phyloP scores from a whole-genome alignment of 2,888 invertebrate species.

The Trichacis sp. region DNA sequence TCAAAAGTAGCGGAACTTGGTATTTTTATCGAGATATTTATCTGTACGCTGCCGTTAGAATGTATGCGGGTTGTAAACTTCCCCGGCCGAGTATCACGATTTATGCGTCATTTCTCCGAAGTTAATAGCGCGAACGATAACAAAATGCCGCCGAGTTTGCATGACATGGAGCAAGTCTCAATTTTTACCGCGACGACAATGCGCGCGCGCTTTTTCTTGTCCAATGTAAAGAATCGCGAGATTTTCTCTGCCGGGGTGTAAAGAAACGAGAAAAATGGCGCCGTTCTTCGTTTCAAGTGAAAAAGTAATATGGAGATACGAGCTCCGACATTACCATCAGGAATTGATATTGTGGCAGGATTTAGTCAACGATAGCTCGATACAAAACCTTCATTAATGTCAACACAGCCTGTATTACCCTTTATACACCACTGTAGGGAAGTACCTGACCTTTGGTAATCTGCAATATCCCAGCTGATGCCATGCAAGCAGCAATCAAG shows the following conservation, averaged over 20 bases:
- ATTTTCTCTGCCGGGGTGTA: not conserved
- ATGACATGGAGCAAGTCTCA: slow-evolving; percentile 35
- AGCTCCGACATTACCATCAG: not conserved
- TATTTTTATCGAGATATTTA: slow-evolving; percentile 38
- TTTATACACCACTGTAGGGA: not conserved
- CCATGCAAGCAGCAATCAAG: not conserved
- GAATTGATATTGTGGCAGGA: not conserved
- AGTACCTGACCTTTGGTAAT: slow-evolving; percentile 4
- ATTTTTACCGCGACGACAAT: slow-evolving; percentile 30
- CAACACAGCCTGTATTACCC: not conserved
- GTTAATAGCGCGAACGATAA: slow-evolving; percentile 39
- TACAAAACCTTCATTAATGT: slow-evolving; percentile 1
- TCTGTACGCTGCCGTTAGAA: slow-evolving; percentile 34
- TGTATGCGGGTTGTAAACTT: slow-evolving; percentile 34
- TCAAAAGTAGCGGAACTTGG: slow-evolving; percentile 34
- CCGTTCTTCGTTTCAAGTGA: not conserved
- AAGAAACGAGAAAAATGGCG: not conserved
- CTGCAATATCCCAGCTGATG: not conserved
- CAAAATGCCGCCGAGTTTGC: slow-evolving; percentile 35
- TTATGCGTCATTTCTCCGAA: slow-evolving; percentile 33
- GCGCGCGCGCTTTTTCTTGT: slow-evolving; percentile 24
- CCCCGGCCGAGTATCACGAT: slow-evolving; percentile 29
- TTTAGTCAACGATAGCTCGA: not conserved
- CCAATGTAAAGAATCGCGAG: not conserved
- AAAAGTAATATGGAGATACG: not conserved